These are phyloP conservation scores for Heliothis subflexa DNA, from an alignment of 1,140 invertebrate genomes.

Conservation along the genomic window DNA sequence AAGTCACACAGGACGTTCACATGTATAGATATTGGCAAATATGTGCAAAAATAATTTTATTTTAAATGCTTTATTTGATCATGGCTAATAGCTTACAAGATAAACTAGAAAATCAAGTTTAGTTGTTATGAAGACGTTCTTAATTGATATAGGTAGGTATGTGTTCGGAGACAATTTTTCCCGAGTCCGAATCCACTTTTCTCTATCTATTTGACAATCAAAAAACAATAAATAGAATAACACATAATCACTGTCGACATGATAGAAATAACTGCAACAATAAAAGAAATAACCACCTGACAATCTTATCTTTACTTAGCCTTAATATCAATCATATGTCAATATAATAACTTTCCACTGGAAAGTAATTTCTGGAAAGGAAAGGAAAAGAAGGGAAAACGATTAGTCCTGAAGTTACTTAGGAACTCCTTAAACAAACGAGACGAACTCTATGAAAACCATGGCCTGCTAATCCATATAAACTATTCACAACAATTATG, in stretches of 20 bases:
- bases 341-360: too few relatives aligned
- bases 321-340: too few relatives aligned
- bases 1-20: neutral
- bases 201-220: neutral
- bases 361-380: too few relatives aligned
- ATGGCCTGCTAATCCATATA: too few relatives aligned
- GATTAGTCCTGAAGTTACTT: too few relatives aligned
- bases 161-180: neutral
- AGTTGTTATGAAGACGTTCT: neutral
- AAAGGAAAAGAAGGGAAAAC: too few relatives aligned
- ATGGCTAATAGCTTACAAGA: neutral
- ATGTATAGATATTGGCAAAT: neutral
- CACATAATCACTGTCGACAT: neutral
- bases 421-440: too few relatives aligned
- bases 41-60: constrained; percentile 1
- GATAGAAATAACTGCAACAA: too few relatives aligned
- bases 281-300: too few relatives aligned
- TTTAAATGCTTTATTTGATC: neutral
- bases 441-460: too few relatives aligned
- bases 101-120: constrained; percentile 5
- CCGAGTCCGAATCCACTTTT: neutral
- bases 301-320: too few relatives aligned
- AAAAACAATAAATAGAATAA: neutral
- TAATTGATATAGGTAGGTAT: neutral
- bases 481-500: neutral